phyloP scores from a whole-genome alignment of 1,140 invertebrate genomes.

The Cotesia glomerata region DNA sequence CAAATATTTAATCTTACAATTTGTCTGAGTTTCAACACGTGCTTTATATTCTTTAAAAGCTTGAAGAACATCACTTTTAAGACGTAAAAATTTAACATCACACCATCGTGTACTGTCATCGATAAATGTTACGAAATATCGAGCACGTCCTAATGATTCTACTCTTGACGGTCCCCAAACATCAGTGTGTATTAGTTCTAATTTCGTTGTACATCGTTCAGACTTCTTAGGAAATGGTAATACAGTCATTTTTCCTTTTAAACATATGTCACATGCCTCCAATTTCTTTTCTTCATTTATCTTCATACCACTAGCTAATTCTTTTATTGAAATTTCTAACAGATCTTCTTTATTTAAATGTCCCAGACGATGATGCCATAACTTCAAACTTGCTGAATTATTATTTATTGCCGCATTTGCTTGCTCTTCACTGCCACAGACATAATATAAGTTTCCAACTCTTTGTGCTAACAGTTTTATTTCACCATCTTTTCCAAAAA shows the following conservation, averaged over 20 bases:
- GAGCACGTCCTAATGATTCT: neutral
- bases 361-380: constrained; percentile 30
- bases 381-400: neutral
- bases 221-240: neutral
- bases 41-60: neutral
- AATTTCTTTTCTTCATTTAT: neutral
- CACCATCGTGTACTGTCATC: neutral
- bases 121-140: constrained; percentile 7
- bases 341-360: constrained; percentile 28
- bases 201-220: neutral
- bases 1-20: neutral
- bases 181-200: neutral
- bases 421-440: constrained; percentile 4
- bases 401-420: neutral
- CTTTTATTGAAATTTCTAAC: neutral
- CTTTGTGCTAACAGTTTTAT: constrained; percentile 18
- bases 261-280: neutral
- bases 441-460: constrained; percentile 26
- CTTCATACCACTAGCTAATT: neutral
- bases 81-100: neutral
- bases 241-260: neutral
- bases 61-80: neutral
- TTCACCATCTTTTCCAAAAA: constrained; percentile 5
- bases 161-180: constrained; percentile 3
- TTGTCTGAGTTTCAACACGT: neutral